Conservation (phyloP, 2,797 vertebrate genomes). For the Tachyglossus aculeatus region DNA sequence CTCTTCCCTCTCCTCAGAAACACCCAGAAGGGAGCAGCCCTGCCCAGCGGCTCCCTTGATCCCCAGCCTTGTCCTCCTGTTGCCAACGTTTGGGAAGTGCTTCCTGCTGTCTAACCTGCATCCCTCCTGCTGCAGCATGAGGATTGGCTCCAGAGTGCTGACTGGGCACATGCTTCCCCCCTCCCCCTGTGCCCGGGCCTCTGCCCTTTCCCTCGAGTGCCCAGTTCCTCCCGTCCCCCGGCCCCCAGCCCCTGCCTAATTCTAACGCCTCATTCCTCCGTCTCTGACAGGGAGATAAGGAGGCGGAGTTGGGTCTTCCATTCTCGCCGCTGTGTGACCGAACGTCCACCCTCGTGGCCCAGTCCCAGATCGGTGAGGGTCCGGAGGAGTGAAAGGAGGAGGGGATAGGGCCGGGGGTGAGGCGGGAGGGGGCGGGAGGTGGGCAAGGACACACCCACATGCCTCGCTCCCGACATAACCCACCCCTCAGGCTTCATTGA, state of each 20-base stretch:
- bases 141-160: background rate
- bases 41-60: too few species aligned
- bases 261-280: background rate
- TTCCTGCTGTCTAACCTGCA: too few species aligned
- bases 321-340: slow-evolving; percentile 93
- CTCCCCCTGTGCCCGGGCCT: background rate
- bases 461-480: background rate
- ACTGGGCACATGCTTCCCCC: too few species aligned
- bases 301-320: slow-evolving; percentile 88
- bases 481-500: slow-evolving; percentile 86
- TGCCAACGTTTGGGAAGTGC: too few species aligned
- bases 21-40: background rate
- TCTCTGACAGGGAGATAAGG: slow-evolving; percentile 88
- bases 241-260: background rate
- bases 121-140: background rate
- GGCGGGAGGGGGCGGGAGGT: background rate
- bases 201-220: background rate
- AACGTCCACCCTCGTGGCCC: slow-evolving; percentile 88
- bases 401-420: background rate
- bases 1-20: background rate
- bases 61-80: too few species aligned
- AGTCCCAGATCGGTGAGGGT: slow-evolving; percentile 90
- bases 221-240: background rate
- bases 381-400: background rate
- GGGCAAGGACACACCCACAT: background rate